Conservation (phyloP, 2,797 vertebrate species). For the Phataginus tetradactyla region DNA sequence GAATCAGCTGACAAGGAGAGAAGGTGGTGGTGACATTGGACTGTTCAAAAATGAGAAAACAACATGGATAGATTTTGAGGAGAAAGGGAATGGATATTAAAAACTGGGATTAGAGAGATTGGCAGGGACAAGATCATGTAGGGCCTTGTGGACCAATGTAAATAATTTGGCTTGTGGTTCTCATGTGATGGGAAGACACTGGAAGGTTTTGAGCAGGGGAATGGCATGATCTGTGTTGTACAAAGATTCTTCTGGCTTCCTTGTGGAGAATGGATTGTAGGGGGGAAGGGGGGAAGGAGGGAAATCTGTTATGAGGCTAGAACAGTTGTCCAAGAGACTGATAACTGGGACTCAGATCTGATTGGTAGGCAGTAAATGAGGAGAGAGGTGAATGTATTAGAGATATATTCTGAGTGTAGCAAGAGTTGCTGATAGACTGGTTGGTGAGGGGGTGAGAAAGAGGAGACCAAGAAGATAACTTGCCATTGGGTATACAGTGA, state of each 20-base stretch:
- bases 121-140: neutral
- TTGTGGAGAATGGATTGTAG: neutral
- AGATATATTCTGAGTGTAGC: neutral
- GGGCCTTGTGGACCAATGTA: neutral
- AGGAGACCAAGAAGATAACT: neutral
- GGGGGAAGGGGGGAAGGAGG: neutral
- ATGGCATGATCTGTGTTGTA: neutral
- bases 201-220: neutral
- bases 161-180: neutral
- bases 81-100: neutral
- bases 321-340: neutral
- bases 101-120: neutral
- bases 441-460: neutral
- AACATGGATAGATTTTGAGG: neutral
- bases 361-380: neutral
- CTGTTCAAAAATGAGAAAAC: neutral
- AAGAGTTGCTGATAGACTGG: neutral
- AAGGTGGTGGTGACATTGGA: neutral
- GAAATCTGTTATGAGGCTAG: neutral
- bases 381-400: neutral
- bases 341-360: neutral
- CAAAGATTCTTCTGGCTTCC: neutral
- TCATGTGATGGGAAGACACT: neutral
- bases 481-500: neutral
- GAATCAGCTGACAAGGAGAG: neutral